These are phyloP conservation scores for Schizopygopsis pylzovi DNA, from an alignment of 2,797 vertebrate genomes.

Conservation along the genomic window DNA sequence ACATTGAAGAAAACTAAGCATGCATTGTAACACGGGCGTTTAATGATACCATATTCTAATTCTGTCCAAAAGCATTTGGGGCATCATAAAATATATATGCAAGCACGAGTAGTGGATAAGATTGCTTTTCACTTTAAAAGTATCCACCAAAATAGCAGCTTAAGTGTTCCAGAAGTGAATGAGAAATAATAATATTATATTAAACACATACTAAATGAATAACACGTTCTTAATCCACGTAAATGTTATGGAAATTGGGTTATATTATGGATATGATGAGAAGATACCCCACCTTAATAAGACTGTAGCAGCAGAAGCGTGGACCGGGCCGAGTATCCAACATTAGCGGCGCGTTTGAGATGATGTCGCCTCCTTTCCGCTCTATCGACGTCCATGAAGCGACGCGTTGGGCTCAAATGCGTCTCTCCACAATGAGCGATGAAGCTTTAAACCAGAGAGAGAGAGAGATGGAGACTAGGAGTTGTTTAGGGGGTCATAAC, in stretches of 20 bases:
- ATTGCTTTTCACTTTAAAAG: constrained; percentile 33
- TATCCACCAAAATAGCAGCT: constrained; percentile 12
- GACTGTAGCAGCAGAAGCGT: constrained; percentile 55
- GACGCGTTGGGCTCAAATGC: constrained; percentile 73
- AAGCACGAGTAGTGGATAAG: neutral
- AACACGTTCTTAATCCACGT: neutral
- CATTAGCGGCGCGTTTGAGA: constrained; percentile 59
- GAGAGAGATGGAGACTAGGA: constrained; percentile 54
- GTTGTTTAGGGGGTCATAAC: constrained; percentile 84
- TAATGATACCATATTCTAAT: neutral
- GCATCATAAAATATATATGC: neutral
- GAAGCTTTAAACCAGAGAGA: constrained; percentile 69
- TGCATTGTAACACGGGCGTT: neutral
- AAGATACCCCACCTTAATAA: constrained; percentile 37
- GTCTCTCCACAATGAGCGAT: constrained; percentile 75
- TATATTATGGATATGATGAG: neutral
- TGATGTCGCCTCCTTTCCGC: constrained; percentile 66
- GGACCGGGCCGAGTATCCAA: constrained; percentile 54
- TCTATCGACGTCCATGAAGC: constrained; percentile 78
- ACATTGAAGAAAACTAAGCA: constrained; percentile 5
- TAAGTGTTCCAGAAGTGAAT: neutral
- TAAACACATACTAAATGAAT: neutral
- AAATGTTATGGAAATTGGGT: neutral
- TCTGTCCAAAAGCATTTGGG: neutral
- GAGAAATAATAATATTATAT: neutral